Evolutionary conservation across 2,888 invertebrate genomes (phyloP), one percentile per base, ranked within the genome.

Genomic region (Synergus gifuensis): DNA sequence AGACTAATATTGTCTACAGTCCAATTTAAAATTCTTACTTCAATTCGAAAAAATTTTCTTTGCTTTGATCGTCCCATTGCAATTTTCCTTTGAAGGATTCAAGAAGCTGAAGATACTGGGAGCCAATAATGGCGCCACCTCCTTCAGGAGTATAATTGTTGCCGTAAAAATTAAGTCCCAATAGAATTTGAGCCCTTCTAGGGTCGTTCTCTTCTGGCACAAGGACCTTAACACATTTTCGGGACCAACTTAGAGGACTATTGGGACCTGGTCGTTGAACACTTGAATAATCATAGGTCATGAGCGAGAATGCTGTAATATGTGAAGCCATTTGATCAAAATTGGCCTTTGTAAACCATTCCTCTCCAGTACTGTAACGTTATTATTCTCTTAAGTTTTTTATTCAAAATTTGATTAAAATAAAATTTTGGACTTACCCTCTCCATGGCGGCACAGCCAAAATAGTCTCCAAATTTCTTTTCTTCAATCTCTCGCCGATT

Each of bases 231-330:
- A 98, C 93, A 88, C 97, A 97, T 76, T 95, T 93, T 84, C 94
- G 94, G 79, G 97, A 94, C 98, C 98, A 98, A 83, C 94, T 93
- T 0, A 97, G 86, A 0, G 98, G 98, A 80, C 98, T 96, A 93
- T 98, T 98, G 0, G 98, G 97, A 63, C 98, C 97, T 87, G 97
- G 97, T 87, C 96, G 94, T 90, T 96, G 96, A 14, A 96, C 94
- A 90, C 93, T 96, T 2, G 98, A 98, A 92, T 95, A 98, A 91
- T 99, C 98, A 90, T 99, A 99, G 0, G 98, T 98, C 98, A 98
- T 98, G n/a, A 99, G 93, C 49, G 98, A 98, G 89, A 98, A 98
- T 40, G 95, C 97, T 87, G 96, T 96, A 0, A 98, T 95, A 91
- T 95, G 94, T 7, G 96, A 95, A 82, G 96, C 95, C 76, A 98